Evolutionary conservation across 2,888 invertebrate genomes (phyloP), one percentile per base, ranked within the genome.

Genomic region (Calliphora vomitoria): DNA sequence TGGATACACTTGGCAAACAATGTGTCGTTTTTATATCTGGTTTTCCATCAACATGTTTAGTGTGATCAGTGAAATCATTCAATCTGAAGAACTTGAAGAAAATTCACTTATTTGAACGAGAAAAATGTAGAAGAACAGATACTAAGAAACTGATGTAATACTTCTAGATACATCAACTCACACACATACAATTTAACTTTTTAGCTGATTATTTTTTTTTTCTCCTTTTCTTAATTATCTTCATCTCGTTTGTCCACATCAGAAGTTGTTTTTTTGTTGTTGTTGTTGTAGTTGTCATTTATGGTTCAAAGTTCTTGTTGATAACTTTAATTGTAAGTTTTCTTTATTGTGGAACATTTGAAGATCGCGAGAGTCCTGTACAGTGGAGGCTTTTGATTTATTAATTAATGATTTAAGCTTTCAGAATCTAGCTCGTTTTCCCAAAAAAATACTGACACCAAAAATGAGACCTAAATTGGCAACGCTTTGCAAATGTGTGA

Each of bases 51-150:
- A 83, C 35, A 64, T 80, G 55, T 90, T 92, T 89, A 91, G 91
- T 90, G 90, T 90, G 92, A 92, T 92, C 91, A 90, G 89, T 90
- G 91, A 91, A 91, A 92, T 91, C 91, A 92, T 92, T 92, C 92
- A 91, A 90, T 92, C 91, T 91, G 20, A 47, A 71, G 55, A 68
- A 69, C 47, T 50, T 38, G 15, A 69, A 44, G 66, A 82, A 82
- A 85, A 88, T 66, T 88, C 79, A 82, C 75, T 87, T 74, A 85
- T 83, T 80, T 53, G 11, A 50, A 71, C 35, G 71, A 72, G 50
- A 64, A 72, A 31, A 53, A 44, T 10, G 18, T 15, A 47, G 18
- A 18, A 78, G 8, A 31, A 80, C 20, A 50, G 8, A 71, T 81
- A 18, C 38, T 25, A 69, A 53, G 69, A 86, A 44, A 72, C 62